Evolutionary conservation across 2,888 invertebrate genomes (phyloP).

Genomic region (Callinectes sapidus): DNA sequence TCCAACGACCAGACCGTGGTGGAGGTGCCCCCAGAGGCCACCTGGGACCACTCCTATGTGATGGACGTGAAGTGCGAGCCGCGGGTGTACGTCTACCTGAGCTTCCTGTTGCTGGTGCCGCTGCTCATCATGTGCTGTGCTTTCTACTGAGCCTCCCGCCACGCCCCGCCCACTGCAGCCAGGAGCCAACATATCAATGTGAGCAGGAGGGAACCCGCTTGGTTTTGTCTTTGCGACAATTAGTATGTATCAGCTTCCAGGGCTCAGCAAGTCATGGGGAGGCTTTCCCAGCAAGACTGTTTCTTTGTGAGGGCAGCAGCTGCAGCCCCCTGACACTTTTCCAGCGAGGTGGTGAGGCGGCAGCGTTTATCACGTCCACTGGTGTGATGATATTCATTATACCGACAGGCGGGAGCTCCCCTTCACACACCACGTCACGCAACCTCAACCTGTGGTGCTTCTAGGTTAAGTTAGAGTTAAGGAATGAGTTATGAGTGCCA

Average conservation of each 20-base stretch:
- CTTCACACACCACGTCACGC: not conserved
- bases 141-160: conserved; percentile 51
- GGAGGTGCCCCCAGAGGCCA: conserved; percentile 79
- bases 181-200: not conserved
- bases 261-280: not conserved
- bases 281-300: not conserved
- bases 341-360: not conserved
- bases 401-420: not conserved
- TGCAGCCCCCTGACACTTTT: not conserved
- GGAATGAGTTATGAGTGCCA: not conserved
- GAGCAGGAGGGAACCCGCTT: not conserved
- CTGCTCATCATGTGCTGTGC: conserved; percentile 70
- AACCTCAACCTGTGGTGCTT: conserved; percentile 17
- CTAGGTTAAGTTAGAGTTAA: not conserved
- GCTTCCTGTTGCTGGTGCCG: conserved; percentile 67
- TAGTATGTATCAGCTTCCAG: not conserved
- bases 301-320: not conserved
- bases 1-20: conserved; percentile 83
- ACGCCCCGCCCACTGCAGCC: not conserved
- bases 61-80: conserved; percentile 69
- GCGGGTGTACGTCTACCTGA: conserved; percentile 67
- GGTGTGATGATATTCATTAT: conserved; percentile 3
- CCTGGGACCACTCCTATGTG: conserved; percentile 70
- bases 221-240: not conserved
- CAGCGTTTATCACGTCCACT: not conserved